Evolutionary conservation across 2,888 invertebrate genomes (phyloP).

Genomic region (Selenia dentaria): DNA sequence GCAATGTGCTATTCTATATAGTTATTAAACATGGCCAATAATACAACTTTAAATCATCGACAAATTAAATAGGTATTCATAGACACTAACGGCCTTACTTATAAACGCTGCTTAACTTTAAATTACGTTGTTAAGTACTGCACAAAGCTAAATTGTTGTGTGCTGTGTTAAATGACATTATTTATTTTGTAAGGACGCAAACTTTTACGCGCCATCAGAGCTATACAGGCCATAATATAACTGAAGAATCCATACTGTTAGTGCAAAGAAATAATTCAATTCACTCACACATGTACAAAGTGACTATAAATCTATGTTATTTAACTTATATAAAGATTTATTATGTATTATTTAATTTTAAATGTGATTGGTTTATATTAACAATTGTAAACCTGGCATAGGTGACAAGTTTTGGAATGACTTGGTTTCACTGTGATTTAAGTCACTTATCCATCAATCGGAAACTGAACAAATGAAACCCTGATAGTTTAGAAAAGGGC

Average conservation of each 20-base stretch:
- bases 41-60: too few species aligned
- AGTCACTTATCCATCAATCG: not conserved
- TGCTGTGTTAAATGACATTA: too few species aligned
- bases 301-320: constrained; percentile 36
- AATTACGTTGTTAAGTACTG: too few species aligned
- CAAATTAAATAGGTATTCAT: too few species aligned
- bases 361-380: constrained; percentile 40
- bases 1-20: too few species aligned
- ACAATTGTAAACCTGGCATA: constrained; percentile 50
- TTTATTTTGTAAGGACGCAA: too few species aligned
- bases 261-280: constrained; percentile 19
- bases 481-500: not conserved
- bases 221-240: too few species aligned
- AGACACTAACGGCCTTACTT: too few species aligned
- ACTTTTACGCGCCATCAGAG: too few species aligned
- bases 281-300: constrained; percentile 38
- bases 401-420: constrained; percentile 6
- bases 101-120: too few species aligned
- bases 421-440: not conserved
- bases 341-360: constrained; percentile 40
- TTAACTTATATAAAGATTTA: constrained; percentile 38
- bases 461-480: not conserved
- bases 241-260: constrained; percentile 2
- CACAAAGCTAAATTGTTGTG: too few species aligned
- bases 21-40: too few species aligned